phyloP scores from a whole-genome alignment of 2,888 invertebrate species.

The Trachelus stipa region DNA sequence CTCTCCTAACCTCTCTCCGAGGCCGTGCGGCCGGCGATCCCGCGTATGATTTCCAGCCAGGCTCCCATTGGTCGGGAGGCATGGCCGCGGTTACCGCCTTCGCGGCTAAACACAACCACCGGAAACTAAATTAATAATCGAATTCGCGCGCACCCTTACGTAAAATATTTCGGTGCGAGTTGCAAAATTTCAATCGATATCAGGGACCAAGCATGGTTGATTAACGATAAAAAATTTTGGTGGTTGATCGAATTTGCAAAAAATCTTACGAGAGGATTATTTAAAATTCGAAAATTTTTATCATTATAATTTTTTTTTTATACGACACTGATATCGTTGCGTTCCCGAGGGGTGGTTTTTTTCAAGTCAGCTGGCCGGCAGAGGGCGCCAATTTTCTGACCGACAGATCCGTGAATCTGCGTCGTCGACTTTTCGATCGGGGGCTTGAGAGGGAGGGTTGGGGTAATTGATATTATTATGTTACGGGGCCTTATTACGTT shows the following conservation, averaged over 20 bases:
- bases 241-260: background rate
- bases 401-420: conserved; percentile 54
- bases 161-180: too few species aligned
- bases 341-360: background rate
- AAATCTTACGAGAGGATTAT: background rate
- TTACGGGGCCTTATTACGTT: conserved; percentile 54
- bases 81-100: conserved; percentile 50
- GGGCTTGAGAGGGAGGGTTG: conserved; percentile 6
- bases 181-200: too few species aligned
- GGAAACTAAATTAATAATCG: conserved; percentile 23
- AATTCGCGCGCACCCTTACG: background rate
- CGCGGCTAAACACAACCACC: conserved; percentile 51
- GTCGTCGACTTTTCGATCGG: conserved; percentile 23
- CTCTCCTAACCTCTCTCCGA: conserved; percentile 53
- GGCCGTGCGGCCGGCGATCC: conserved; percentile 54
- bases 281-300: background rate
- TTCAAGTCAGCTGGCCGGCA: conserved; percentile 27
- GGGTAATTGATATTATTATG: conserved; percentile 61
- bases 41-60: conserved; percentile 62
- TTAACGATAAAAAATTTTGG: too few species aligned
- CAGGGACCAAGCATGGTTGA: too few species aligned
- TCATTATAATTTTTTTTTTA: background rate
- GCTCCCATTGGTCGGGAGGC: conserved; percentile 54
- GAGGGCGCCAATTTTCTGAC: conserved; percentile 48
- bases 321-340: background rate